Percentiles rank a stretch among this genome's conserved stretches.
These are phyloP conservation scores for Oreochromis mossambicus DNA, from an alignment of 2,797 vertebrate species.

Conservation along the genomic window DNA sequence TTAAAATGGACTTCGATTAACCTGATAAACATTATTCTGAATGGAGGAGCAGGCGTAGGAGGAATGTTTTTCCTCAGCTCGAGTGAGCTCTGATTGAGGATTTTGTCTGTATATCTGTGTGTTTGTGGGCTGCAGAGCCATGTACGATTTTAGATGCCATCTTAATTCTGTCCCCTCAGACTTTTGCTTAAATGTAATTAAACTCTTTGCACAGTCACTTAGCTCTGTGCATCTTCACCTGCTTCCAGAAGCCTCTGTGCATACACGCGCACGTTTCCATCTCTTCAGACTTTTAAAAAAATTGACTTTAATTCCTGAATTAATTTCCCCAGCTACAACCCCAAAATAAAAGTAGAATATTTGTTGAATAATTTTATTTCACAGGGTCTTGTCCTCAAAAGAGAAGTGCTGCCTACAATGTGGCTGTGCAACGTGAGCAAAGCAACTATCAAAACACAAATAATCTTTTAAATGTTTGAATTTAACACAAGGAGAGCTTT, in stretches of 20 bases:
- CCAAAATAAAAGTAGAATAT: background rate
- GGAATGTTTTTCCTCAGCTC: background rate
- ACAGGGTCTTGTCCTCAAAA: background rate
- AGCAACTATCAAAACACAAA: background rate
- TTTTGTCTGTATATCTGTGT: background rate
- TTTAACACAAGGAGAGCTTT: background rate
- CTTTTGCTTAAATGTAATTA: constrained; percentile 7
- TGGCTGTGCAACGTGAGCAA: background rate
- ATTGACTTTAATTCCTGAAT: background rate
- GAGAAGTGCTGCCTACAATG: background rate
- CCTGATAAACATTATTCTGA: background rate
- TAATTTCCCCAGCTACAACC: background rate
- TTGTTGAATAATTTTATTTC: background rate
- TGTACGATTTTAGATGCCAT: background rate
- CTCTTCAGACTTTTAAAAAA: background rate
- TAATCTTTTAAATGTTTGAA: background rate
- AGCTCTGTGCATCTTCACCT: constrained; percentile 2
- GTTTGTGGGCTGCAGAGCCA: background rate
- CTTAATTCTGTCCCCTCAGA: background rate
- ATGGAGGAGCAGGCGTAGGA: background rate
- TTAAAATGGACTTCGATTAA: background rate
- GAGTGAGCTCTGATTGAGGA: background rate
- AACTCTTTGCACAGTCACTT: constrained; percentile 6
- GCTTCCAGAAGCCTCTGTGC: background rate
- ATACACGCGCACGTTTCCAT: rapidly evolving